These are phyloP conservation scores for Prionailurus viverrinus DNA, from an alignment of 2,113 vertebrate genomes.

Conservation along the genomic window DNA sequence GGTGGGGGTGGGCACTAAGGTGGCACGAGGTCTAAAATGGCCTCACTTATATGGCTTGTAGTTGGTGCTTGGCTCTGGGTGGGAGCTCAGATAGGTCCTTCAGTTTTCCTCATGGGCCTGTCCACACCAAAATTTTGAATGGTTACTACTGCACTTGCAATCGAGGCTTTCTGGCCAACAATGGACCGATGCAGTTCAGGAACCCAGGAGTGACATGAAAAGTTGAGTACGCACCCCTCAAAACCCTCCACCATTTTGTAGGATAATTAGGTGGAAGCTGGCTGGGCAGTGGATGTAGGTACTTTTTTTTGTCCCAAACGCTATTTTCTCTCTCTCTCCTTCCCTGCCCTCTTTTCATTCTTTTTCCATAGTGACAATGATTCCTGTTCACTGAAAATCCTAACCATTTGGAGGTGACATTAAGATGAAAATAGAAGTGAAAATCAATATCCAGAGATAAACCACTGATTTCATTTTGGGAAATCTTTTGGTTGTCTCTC, in stretches of 20 bases:
- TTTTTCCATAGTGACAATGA: neutral
- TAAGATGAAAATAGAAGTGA: neutral
- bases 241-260: neutral
- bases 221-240: neutral
- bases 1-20: neutral
- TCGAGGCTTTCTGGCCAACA: slow-evolving; percentile 56
- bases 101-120: neutral
- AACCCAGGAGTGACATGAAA: neutral
- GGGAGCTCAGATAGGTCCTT: neutral
- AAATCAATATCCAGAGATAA: neutral
- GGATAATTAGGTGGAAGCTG: neutral
- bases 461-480: neutral
- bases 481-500: neutral
- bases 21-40: neutral
- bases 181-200: accelerated
- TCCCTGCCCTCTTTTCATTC: too few species aligned
- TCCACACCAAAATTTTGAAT: neutral
- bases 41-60: neutral
- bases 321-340: accelerated
- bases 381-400: neutral
- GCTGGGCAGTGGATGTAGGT: neutral
- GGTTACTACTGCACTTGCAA: slow-evolving; percentile 73
- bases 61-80: neutral
- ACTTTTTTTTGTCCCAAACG: neutral
- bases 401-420: neutral